These are phyloP conservation scores for Zelostemma sp. DNA, from an alignment of 1,140 invertebrate genomes.

Conservation along the genomic window DNA sequence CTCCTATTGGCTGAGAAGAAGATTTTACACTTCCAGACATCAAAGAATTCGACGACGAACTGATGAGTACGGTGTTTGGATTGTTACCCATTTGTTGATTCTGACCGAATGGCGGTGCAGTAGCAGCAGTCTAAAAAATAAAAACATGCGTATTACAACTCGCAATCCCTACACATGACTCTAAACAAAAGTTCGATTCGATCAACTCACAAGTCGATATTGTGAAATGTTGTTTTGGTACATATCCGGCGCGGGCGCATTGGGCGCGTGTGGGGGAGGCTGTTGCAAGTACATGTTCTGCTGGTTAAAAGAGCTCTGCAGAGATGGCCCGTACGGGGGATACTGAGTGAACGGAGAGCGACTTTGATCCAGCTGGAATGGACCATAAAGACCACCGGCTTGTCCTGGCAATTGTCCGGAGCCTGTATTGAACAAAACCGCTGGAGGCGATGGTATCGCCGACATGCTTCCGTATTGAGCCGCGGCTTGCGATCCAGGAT, in stretches of 20 bases:
- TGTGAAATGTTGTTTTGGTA: slow-evolving; percentile 84
- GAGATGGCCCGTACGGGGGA: slow-evolving; percentile 71
- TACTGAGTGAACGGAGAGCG: slow-evolving; percentile 79
- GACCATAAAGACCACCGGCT: slow-evolving; percentile 80
- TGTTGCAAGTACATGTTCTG: slow-evolving; percentile 78
- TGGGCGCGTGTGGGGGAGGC: slow-evolving; percentile 69
- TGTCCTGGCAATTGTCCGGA: slow-evolving; percentile 81
- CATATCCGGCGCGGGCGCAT: slow-evolving; percentile 79
- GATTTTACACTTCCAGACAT: slow-evolving; percentile 92
- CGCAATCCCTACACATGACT: too few relatives aligned
- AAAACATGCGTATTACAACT: background rate
- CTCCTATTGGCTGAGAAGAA: slow-evolving; percentile 84
- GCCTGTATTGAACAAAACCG: slow-evolving; percentile 82
- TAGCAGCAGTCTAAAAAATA: slow-evolving; percentile 71
- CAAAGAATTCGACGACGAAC: slow-evolving; percentile 87
- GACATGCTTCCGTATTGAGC: slow-evolving; percentile 82
- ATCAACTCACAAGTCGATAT: slow-evolving; percentile 78
- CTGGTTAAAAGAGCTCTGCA: slow-evolving; percentile 76
- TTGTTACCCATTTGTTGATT: slow-evolving; percentile 84
- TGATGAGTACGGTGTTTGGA: slow-evolving; percentile 90
- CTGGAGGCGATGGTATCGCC: slow-evolving; percentile 85
- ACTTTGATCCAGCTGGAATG: slow-evolving; percentile 76
- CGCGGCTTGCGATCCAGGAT: slow-evolving; percentile 66
- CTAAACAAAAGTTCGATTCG: too few relatives aligned
- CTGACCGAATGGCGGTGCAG: slow-evolving; percentile 78